Conservation (phyloP, 2,113 vertebrate genomes). For the Catagonus wagneri region DNA sequence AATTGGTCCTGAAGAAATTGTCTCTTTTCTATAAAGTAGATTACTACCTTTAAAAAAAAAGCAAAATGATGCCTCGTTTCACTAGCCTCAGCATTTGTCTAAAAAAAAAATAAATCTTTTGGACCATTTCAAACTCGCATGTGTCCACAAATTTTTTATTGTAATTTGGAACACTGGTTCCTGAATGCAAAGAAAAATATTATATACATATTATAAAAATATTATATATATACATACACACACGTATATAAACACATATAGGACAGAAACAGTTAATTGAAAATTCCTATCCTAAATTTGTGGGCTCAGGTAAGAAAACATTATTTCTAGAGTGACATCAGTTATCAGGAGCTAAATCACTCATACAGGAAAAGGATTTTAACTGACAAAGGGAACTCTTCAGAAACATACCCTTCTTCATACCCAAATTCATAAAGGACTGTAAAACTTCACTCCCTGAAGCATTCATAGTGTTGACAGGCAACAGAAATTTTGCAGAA, state of each 20-base stretch:
- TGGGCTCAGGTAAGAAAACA: not conserved
- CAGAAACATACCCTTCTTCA: not conserved
- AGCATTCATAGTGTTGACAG: not conserved
- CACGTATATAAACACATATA: not conserved
- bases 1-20: not conserved
- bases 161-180: not conserved
- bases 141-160: not conserved
- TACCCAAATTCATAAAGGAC: not conserved
- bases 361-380: not conserved
- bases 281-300: not conserved
- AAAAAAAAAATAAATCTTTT: not conserved
- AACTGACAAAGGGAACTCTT: not conserved
- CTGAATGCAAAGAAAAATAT: not conserved
- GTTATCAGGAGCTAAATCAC: not conserved
- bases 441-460: not conserved
- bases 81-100: not conserved
- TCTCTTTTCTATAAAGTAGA: not conserved
- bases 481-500: not conserved
- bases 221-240: no score
- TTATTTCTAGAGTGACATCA: not conserved
- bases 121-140: not conserved
- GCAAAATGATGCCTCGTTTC: constrained; percentile 24
- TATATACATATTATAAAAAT: no score
- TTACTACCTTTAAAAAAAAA: not conserved
- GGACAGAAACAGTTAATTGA: not conserved